Conservation (phyloP, 2,113 vertebrate species). For the Pagrus major region DNA sequence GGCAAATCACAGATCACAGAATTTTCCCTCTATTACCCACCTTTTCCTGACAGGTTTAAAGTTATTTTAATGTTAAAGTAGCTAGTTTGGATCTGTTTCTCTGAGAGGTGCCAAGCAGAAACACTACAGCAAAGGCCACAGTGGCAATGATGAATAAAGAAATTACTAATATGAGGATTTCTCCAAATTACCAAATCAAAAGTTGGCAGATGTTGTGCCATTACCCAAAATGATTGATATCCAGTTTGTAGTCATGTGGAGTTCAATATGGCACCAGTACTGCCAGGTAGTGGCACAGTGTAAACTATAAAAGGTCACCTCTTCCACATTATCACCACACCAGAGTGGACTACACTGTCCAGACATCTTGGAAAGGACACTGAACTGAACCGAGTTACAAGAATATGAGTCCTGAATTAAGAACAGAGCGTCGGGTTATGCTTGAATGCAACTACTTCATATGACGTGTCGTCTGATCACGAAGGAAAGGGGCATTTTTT, state of each 20-base stretch:
- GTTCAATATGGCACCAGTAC: neutral
- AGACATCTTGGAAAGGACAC: neutral
- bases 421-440: neutral
- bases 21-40: constrained; percentile 32
- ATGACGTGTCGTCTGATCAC: neutral
- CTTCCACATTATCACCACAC: neutral
- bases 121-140: constrained; percentile 4
- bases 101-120: neutral
- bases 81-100: constrained; percentile 27
- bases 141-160: neutral
- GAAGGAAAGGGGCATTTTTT: neutral
- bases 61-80: constrained; percentile 4
- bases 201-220: neutral
- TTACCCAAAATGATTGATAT: neutral
- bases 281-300: neutral
- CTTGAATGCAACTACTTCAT: neutral
- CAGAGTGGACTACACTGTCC: neutral
- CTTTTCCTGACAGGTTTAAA: constrained; percentile 28
- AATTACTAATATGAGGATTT: neutral
- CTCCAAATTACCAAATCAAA: neutral
- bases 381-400: neutral
- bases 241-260: neutral
- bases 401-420: neutral
- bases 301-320: neutral
- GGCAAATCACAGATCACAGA: constrained; percentile 35